Evolutionary conservation across 2,797 vertebrate genomes (phyloP).

Genomic region (Sphaeramia orbicularis): DNA sequence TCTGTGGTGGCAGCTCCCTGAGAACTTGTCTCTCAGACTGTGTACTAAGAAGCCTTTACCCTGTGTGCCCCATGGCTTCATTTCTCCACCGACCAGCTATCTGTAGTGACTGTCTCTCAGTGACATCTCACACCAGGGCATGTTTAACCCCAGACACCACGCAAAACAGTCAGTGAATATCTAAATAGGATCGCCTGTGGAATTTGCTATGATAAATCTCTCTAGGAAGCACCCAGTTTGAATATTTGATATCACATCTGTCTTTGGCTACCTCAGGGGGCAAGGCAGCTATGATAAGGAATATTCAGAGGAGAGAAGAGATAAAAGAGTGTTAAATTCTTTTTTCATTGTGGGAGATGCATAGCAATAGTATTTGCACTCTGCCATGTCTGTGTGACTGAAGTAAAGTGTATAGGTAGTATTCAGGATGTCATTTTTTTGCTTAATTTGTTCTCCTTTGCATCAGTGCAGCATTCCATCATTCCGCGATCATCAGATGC

Average conservation of each 20-base stretch:
- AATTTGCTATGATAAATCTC: conserved; percentile 80
- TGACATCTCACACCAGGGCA: conserved; percentile 75
- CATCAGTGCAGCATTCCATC: conserved; percentile 67
- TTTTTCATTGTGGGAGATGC: conserved; percentile 67
- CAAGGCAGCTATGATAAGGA: conserved; percentile 72
- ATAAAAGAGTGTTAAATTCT: conserved; percentile 79
- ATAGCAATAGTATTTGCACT: conserved; percentile 73
- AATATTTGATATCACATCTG: conserved; percentile 79
- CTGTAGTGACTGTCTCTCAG: conserved; percentile 72
- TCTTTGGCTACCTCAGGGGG: conserved; percentile 71
- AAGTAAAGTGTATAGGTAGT: conserved; percentile 67
- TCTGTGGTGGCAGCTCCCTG: conserved; percentile 78
- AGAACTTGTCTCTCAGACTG: conserved; percentile 77
- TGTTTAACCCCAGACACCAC: conserved; percentile 70
- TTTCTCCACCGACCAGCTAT: conserved; percentile 74
- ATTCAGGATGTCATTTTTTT: conserved; percentile 75
- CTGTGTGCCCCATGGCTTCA: conserved; percentile 75
- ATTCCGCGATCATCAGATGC: conserved; percentile 72
- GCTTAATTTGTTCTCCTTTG: conserved; percentile 78
- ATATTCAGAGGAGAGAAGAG: conserved; percentile 80
- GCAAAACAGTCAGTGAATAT: conserved; percentile 75
- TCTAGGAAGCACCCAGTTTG: conserved; percentile 77
- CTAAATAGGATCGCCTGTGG: conserved; percentile 83
- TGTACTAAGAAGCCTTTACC: conserved; percentile 75
- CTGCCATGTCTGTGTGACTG: conserved; percentile 69